Evolutionary conservation across 2,113 vertebrate genomes (phyloP).

Genomic region (Hypanus sabinus): DNA sequence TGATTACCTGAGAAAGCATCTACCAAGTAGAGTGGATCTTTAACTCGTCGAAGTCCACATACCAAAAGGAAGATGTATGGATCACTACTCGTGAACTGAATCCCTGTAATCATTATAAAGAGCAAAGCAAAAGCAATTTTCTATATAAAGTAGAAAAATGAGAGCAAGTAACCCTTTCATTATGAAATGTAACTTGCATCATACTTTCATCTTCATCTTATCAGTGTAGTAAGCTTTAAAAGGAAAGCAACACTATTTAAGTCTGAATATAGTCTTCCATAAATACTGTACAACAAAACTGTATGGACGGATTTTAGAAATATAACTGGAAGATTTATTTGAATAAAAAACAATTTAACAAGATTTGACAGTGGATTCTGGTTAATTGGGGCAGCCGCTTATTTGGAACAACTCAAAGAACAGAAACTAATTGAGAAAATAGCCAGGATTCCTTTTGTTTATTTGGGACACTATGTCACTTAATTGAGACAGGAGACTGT

Average conservation of each 20-base stretch:
- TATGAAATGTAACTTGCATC: background rate
- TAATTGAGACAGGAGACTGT: too few relatives aligned
- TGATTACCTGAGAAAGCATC: conserved; percentile 68
- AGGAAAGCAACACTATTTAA: background rate
- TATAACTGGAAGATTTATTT: too few relatives aligned
- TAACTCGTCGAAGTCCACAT: conserved; percentile 78
- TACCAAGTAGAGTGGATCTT: conserved; percentile 77
- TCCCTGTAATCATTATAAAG: conserved; percentile 53
- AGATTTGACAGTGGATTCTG: too few relatives aligned
- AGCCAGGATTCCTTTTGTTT: too few relatives aligned
- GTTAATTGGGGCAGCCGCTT: too few relatives aligned
- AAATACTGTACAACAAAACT: too few relatives aligned
- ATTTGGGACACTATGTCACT: too few relatives aligned
- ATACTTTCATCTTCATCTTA: background rate
- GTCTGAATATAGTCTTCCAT: too few relatives aligned
- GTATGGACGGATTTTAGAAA: too few relatives aligned
- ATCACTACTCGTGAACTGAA: conserved; percentile 45
- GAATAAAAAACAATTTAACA: too few relatives aligned
- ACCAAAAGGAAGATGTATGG: conserved; percentile 68
- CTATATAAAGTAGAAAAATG: background rate
- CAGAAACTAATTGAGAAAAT: too few relatives aligned
- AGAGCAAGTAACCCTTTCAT: background rate
- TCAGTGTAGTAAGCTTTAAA: background rate
- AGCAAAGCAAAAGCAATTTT: background rate
- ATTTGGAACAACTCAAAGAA: too few relatives aligned